phyloP scores from a whole-genome alignment of 2,113 vertebrate genomes.

The Protomyctophum bolini region DNA sequence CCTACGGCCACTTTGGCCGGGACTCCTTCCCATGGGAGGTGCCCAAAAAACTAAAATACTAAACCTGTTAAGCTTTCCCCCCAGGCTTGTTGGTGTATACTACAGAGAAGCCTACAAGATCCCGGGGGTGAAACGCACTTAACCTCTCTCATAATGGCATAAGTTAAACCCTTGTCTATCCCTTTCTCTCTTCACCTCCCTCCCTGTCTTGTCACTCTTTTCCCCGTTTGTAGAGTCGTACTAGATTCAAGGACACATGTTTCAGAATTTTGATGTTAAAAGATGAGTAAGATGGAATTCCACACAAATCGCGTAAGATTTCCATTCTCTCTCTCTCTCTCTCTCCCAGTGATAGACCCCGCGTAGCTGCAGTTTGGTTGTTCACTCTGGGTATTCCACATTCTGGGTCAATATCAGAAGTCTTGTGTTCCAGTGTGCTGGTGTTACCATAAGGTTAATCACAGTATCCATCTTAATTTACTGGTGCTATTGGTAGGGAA shows the following conservation, averaged over 20 bases:
- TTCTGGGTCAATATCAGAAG: conserved; percentile 4
- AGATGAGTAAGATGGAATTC: conserved; percentile 32
- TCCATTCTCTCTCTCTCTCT: not conserved
- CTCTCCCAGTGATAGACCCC: conserved; percentile 19
- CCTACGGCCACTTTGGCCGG: conserved; percentile 98
- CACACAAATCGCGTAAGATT: not conserved
- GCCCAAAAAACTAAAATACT: conserved; percentile 96
- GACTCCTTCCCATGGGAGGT: conserved; percentile 97
- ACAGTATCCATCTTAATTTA: conserved; percentile 37
- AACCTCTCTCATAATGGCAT: conserved; percentile 45
- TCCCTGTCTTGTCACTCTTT: conserved; percentile 49
- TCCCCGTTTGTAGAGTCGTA: conserved; percentile 49
- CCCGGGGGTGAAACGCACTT: conserved; percentile 84
- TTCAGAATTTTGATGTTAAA: conserved; percentile 42
- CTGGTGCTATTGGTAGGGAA: conserved; percentile 61
- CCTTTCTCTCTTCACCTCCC: conserved; percentile 21
- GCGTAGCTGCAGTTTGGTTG: conserved; percentile 23
- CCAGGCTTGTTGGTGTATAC: conserved; percentile 90
- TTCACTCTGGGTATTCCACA: conserved; percentile 48
- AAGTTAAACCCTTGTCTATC: conserved; percentile 41
- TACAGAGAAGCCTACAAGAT: conserved; percentile 97
- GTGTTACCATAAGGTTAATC: conserved; percentile 31
- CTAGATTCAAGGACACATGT: conserved; percentile 43
- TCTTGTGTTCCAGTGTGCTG: conserved; percentile 32
- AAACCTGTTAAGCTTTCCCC: conserved; percentile 91